Evolutionary conservation across 2,113 vertebrate species (phyloP).

Genomic region (Egretta garzetta): DNA sequence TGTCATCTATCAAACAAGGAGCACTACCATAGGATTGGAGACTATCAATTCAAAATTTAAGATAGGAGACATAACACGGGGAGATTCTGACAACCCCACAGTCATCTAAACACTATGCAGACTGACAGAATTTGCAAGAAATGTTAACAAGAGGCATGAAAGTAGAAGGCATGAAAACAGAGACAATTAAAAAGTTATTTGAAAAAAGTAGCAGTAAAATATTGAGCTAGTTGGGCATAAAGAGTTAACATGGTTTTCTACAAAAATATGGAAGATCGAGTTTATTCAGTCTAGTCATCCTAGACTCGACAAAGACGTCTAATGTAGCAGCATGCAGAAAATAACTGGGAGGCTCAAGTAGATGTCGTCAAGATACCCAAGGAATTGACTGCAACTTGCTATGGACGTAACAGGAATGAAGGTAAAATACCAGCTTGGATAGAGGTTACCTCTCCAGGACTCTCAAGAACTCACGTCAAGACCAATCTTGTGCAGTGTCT

Average conservation of each 20-base stretch:
- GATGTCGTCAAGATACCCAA: not conserved
- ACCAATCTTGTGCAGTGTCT: not conserved
- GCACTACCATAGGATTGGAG: not conserved
- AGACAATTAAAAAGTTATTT: not conserved
- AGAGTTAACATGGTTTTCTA: not conserved
- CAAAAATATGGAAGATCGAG: not conserved
- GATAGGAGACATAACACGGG: not conserved
- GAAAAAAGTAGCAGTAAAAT: not conserved
- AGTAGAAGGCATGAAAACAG: not conserved
- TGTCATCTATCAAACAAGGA: not conserved
- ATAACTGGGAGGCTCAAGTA: not conserved
- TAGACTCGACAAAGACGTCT: not conserved
- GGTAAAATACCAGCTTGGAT: not conserved
- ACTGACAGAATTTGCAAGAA: not conserved
- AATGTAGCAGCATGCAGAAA: not conserved
- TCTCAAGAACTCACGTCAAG: not conserved
- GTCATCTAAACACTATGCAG: not conserved
- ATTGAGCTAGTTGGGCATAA: not conserved
- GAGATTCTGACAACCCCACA: not conserved
- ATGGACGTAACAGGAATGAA: not conserved
- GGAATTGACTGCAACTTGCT: not conserved
- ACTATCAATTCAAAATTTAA: not conserved
- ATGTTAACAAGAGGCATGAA: not conserved
- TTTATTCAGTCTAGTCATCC: not conserved
- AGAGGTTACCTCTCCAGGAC: not conserved